These are phyloP conservation scores for Phymorhynchus buccinoides DNA, from an alignment of 1,140 invertebrate genomes.

Conservation along the genomic window DNA sequence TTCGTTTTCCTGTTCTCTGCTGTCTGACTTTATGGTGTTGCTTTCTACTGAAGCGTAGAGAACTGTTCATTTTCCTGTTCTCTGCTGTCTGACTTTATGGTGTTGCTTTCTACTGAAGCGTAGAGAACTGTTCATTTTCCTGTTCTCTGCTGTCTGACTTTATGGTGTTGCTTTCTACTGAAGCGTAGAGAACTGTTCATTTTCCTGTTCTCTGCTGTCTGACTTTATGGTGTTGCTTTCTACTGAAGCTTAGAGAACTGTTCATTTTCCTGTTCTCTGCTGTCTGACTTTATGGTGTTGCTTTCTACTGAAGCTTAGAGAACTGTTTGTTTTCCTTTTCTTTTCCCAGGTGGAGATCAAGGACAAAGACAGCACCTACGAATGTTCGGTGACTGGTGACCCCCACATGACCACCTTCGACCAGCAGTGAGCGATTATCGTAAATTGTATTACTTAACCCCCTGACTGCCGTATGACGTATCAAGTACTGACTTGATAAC, in stretches of 20 bases:
- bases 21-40: too few species aligned
- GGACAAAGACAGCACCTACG: slow-evolving; percentile 54
- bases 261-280: background rate
- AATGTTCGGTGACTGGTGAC: slow-evolving; percentile 58
- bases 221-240: too few species aligned
- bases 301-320: background rate
- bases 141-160: too few species aligned
- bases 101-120: too few species aligned
- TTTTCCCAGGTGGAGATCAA: slow-evolving; percentile 48
- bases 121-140: too few species aligned
- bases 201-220: slow-evolving; percentile 7
- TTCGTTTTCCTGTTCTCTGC: background rate
- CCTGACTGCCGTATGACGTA: too few species aligned
- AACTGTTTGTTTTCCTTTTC: background rate
- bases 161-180: background rate
- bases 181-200: background rate
- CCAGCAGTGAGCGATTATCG: slow-evolving; percentile 45
- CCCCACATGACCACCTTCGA: slow-evolving; percentile 64
- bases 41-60: background rate
- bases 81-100: too few species aligned
- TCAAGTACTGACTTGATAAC: too few species aligned
- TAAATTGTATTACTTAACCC: too few species aligned
- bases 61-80: background rate
- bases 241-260: too few species aligned
- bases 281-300: too few species aligned